Evolutionary conservation across 2,113 vertebrate genomes (phyloP).

Genomic region (Jacana jacana): DNA sequence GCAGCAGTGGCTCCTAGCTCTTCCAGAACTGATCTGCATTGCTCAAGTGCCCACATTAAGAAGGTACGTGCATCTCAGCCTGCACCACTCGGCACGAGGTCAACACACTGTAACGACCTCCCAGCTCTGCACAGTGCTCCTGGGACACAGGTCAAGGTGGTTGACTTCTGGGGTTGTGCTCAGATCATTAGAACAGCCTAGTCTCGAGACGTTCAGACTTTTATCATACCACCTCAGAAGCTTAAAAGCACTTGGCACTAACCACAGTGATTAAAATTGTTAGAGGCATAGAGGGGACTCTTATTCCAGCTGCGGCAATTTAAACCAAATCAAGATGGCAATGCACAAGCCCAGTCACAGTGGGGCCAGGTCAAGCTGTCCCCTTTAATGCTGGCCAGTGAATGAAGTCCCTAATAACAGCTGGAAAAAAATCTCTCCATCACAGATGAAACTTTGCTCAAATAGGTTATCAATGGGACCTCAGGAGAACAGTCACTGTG

Average conservation of each 20-base stretch:
- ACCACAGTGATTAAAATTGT: too few relatives aligned
- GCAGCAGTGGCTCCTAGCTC: background rate
- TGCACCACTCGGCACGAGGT: background rate
- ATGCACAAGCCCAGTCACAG: background rate
- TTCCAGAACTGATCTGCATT: background rate
- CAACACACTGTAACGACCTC: accelerated
- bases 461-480: slow-evolving; percentile 22
- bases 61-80: background rate
- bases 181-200: background rate
- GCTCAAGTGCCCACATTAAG: background rate
- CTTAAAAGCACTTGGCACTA: background rate
- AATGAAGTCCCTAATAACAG: background rate
- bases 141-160: background rate
- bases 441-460: slow-evolving; percentile 4
- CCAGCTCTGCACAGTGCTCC: background rate
- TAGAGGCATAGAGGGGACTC: background rate
- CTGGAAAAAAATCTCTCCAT: background rate
- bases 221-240: background rate
- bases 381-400: background rate
- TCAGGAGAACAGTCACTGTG: slow-evolving; percentile 49
- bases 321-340: background rate
- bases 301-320: background rate
- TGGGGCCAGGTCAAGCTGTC: background rate
- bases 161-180: background rate
- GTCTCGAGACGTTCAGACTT: background rate